Percentiles rank a stretch among this genome's conserved stretches.
These are phyloP conservation scores for Nothobranchius kuhntae DNA, from an alignment of 2,113 vertebrate species.

Conservation along the genomic window DNA sequence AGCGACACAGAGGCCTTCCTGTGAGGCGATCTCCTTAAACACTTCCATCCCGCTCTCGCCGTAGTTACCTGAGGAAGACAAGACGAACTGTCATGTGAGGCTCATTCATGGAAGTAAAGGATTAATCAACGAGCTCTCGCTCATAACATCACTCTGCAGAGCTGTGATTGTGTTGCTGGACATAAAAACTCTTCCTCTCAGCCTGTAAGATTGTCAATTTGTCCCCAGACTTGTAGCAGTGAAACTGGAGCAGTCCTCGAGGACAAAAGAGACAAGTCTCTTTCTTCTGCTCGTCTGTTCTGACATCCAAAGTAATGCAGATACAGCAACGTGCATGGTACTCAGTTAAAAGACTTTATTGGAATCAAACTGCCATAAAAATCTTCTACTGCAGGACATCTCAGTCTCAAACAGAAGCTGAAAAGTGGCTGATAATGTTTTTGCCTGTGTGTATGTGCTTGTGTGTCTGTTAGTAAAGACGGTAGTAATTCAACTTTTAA, in stretches of 20 bases:
- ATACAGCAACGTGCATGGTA: background rate
- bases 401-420: background rate
- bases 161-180: background rate
- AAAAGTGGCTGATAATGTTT: too few species aligned
- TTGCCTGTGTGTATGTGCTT: too few species aligned
- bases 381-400: background rate
- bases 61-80: conserved; percentile 86
- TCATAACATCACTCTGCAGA: background rate
- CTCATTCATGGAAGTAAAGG: background rate
- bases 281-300: background rate
- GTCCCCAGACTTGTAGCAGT: conserved; percentile 20
- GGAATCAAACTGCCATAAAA: background rate
- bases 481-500: too few species aligned
- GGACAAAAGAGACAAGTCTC: background rate
- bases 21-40: conserved; percentile 94
- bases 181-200: conserved; percentile 1
- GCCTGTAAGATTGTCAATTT: conserved; percentile 3
- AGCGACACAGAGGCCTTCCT: conserved; percentile 94
- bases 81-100: conserved; percentile 10
- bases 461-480: too few species aligned
- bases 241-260: conserved; percentile 19
- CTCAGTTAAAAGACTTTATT: background rate
- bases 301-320: background rate
- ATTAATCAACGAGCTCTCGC: background rate
- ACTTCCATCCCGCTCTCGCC: conserved; percentile 99